Evolutionary conservation across 2,888 invertebrate genomes (phyloP).

Genomic region (Biston betularia): DNA sequence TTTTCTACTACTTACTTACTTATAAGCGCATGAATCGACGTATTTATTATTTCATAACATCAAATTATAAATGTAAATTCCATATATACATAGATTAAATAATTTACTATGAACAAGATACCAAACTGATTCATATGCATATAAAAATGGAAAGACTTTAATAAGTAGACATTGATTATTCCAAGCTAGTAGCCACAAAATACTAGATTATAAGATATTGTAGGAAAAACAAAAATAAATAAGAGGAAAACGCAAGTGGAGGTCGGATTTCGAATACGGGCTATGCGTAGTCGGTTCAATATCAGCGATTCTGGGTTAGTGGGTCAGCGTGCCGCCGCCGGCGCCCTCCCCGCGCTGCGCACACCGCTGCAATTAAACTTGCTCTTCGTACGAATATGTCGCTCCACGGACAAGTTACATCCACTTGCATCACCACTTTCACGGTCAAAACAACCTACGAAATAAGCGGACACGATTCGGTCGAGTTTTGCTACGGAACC

Average conservation of each 20-base stretch:
- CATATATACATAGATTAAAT: background rate
- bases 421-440: constrained; percentile 42
- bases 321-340: constrained; percentile 78
- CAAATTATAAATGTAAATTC: background rate
- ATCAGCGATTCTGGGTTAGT: constrained; percentile 84
- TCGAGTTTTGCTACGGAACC: constrained; percentile 31
- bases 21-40: background rate
- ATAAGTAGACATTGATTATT: background rate
- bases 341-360: constrained; percentile 54
- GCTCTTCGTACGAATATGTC: constrained; percentile 66
- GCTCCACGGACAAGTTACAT: constrained; percentile 46
- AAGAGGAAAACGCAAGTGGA: constrained; percentile 75
- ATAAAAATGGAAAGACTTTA: constrained; percentile 1
- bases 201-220: constrained; percentile 26
- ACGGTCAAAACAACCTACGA: constrained; percentile 33
- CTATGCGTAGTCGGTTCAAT: constrained; percentile 82
- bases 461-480: constrained; percentile 15
- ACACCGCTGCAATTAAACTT: constrained; percentile 66
- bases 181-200: constrained; percentile 9
- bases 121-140: background rate
- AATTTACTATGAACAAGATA: background rate
- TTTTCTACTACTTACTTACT: background rate
- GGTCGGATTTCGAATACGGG: constrained; percentile 80
- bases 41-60: constrained; percentile 7
- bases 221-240: constrained; percentile 52